Percentiles rank a stretch among this genome's conserved stretches.
Evolutionary conservation across 2,113 vertebrate species (phyloP).

Genomic region (Scopus umbretta): DNA sequence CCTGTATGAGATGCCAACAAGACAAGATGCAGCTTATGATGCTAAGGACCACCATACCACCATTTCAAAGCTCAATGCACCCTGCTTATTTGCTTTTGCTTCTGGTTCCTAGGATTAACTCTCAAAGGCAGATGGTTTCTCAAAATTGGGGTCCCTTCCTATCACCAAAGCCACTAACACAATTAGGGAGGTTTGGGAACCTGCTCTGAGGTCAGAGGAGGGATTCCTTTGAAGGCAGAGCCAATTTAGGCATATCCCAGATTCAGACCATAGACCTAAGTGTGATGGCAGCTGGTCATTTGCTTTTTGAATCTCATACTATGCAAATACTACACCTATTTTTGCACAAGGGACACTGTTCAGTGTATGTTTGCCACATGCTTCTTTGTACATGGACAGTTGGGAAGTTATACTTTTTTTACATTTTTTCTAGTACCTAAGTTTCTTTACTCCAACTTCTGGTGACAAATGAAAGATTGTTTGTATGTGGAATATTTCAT

Average conservation of each 20-base stretch:
- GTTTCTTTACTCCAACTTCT: background rate
- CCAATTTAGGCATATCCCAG: background rate
- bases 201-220: background rate
- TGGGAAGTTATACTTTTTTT: background rate
- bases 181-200: background rate
- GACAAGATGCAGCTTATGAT: background rate
- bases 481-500: background rate
- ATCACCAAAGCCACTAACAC: background rate
- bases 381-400: background rate
- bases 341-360: background rate
- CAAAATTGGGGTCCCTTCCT: background rate
- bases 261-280: background rate
- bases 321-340: background rate
- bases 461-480: background rate
- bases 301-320: background rate
- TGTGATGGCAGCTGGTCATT: background rate
- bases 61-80: background rate
- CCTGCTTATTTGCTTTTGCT: background rate
- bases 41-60: background rate
- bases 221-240: background rate
- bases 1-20: background rate
- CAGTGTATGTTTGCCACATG: background rate
- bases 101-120: background rate
- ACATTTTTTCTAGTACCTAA: background rate
- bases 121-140: background rate